Conservation (phyloP, 2,888 invertebrate species). For the Seladonia tumulorum region DNA sequence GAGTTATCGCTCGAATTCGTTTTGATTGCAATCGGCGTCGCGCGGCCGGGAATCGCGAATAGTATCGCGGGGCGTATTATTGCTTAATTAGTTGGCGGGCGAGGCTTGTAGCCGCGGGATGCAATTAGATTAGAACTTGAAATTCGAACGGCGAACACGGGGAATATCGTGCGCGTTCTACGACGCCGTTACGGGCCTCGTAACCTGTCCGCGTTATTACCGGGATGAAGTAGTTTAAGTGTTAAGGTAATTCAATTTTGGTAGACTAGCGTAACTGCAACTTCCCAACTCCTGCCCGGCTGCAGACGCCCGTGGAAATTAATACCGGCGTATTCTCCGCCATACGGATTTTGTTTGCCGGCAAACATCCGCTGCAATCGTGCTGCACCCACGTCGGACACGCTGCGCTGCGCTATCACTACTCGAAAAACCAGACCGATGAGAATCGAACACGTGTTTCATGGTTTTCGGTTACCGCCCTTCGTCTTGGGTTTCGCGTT, state of each 20-base stretch:
- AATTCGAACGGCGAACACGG: slow-evolving; percentile 9
- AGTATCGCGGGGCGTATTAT: background rate
- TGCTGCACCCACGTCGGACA: background rate
- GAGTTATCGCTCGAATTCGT: background rate
- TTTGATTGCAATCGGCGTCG: background rate
- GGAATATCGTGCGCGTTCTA: background rate
- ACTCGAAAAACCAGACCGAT: slow-evolving; percentile 47
- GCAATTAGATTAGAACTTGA: slow-evolving; percentile 1
- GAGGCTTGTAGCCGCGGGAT: too few relatives aligned
- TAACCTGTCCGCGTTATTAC: slow-evolving; percentile 11
- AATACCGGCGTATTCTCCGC: slow-evolving; percentile 17
- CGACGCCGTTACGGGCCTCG: slow-evolving; percentile 3
- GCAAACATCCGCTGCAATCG: slow-evolving; percentile 14
- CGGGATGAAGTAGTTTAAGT: slow-evolving; percentile 13
- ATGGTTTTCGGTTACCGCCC: slow-evolving; percentile 60
- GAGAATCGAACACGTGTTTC: slow-evolving; percentile 62
- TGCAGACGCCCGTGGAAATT: slow-evolving; percentile 24
- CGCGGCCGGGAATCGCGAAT: background rate
- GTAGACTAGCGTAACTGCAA: slow-evolving; percentile 11
- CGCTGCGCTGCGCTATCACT: slow-evolving; percentile 19
- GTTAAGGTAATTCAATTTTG: slow-evolving; percentile 14
- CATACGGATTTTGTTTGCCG: slow-evolving; percentile 48
- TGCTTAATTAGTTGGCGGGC: background rate
- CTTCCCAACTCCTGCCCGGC: background rate
- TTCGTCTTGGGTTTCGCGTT: slow-evolving; percentile 48